Conservation (phyloP, 2,797 vertebrate species). For the Cyclura pinguis region DNA sequence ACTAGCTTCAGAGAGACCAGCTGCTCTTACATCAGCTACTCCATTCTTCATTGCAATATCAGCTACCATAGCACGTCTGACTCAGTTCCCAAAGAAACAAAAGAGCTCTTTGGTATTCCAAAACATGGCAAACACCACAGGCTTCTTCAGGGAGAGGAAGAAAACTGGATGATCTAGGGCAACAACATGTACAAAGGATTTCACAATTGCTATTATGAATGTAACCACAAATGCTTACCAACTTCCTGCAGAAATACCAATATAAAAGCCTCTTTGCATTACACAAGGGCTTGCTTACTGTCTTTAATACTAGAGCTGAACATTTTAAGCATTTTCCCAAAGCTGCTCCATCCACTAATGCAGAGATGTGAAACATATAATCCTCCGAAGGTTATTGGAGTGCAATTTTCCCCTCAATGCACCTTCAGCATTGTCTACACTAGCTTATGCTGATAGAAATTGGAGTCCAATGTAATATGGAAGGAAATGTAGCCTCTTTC, state of each 20-base stretch:
- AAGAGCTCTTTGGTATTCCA: conserved; percentile 72
- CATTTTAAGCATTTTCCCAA: background rate
- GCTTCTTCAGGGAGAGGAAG: conserved; percentile 52
- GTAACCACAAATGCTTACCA: conserved; percentile 45
- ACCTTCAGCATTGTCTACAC: background rate
- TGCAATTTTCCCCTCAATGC: background rate
- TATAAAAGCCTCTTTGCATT: conserved; percentile 18
- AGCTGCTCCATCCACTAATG: background rate
- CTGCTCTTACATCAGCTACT: conserved; percentile 69
- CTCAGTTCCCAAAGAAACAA: conserved; percentile 75
- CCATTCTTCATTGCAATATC: conserved; percentile 67
- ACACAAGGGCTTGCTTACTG: background rate
- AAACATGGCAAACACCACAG: conserved; percentile 65
- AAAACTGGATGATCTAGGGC: conserved; percentile 14
- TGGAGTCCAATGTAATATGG: too few relatives aligned
- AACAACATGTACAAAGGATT: conserved; percentile 31
- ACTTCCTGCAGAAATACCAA: background rate
- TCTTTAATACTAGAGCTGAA: background rate
- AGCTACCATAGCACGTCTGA: conserved; percentile 75
- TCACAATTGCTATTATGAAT: conserved; percentile 22
- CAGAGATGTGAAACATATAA: too few relatives aligned
- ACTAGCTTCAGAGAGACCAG: conserved; percentile 57
- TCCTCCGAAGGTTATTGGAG: background rate
- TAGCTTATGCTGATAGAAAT: too few relatives aligned
- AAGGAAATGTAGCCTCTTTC: too few relatives aligned